These are phyloP conservation scores for Podiceps cristatus DNA, from an alignment of 2,113 vertebrate genomes.

Conservation along the genomic window DNA sequence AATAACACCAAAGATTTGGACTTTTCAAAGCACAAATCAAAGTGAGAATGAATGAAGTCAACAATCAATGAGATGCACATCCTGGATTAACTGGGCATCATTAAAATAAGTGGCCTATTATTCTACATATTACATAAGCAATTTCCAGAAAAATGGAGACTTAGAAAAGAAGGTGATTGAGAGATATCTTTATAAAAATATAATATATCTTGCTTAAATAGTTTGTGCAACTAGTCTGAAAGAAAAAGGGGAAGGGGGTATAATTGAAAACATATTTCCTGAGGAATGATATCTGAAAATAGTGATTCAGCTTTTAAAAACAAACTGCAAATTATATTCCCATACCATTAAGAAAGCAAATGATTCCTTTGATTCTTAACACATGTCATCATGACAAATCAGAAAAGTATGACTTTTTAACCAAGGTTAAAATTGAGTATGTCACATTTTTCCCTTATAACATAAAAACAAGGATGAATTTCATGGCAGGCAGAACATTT, in stretches of 20 bases:
- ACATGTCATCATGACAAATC: slow-evolving; percentile 35
- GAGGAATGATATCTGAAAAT: slow-evolving; percentile 42
- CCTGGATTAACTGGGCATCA: background rate
- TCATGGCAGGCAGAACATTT: background rate
- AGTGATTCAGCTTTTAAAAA: slow-evolving; percentile 57
- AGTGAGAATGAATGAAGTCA: background rate
- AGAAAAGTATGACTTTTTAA: background rate
- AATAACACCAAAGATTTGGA: background rate
- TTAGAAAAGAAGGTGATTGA: background rate
- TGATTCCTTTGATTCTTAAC: slow-evolving; percentile 53
- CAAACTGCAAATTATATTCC: slow-evolving; percentile 53
- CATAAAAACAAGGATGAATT: background rate
- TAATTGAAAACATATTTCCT: slow-evolving; percentile 36
- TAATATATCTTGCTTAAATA: background rate
- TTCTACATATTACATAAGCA: background rate
- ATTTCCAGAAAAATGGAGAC: background rate
- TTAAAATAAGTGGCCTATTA: background rate
- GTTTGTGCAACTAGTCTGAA: background rate
- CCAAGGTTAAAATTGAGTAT: slow-evolving; percentile 1
- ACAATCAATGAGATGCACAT: background rate
- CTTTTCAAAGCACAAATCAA: background rate
- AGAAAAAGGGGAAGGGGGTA: background rate
- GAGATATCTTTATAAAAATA: background rate
- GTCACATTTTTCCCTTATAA: background rate
- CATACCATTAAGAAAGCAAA: slow-evolving; percentile 41